Evolutionary conservation across 2,888 invertebrate genomes (phyloP), one percentile per base, ranked within the genome.

Genomic region (Lasiommata megera): DNA sequence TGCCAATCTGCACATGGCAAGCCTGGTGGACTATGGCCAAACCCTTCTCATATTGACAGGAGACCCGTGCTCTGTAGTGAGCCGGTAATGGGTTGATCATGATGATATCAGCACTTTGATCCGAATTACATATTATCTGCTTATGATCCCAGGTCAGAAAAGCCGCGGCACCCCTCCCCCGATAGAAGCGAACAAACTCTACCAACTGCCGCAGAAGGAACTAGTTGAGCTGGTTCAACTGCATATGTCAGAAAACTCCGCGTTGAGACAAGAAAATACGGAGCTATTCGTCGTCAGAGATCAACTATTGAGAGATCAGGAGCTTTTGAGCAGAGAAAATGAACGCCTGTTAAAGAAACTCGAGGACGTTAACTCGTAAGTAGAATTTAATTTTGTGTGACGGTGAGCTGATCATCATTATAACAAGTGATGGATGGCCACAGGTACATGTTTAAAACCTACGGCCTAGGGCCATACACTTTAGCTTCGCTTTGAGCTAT

Each of bases 251-350:
- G 96, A 96, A 79, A 96, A 96, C 77, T 93, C 95, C 28, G 94
- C 95, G 0, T 81, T 95, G 52, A 92, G 97, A 41, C 93, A 93
- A 16, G 98, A 98, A 84, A 98, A 98, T 82, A 92, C 94, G 1
- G 97, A 98, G 67, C 88, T 98, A 54, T 97, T 94, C 83, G 92
- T 92, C 34, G 93, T 95, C 0, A 88, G 96, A 47, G 97, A 98
- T 76, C 93, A 95, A 64, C 92, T 97, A 61, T 92, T 97, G 64
- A 85, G 97, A 9, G 98, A 98, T 79, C 98, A 98, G 78, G 98
- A 98, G 80, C 81, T 96, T 36, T 94, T 98, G 28, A 97, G 96
- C 73, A 90, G 96, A 55, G 98, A 98, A 82, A 98, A 98, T 73
- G 98, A 98, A 78, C 89, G 96, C 53, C 90, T 98, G 60, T 84